phyloP scores from a whole-genome alignment of 2,113 vertebrate species.

The Dryoscopus gambensis region DNA sequence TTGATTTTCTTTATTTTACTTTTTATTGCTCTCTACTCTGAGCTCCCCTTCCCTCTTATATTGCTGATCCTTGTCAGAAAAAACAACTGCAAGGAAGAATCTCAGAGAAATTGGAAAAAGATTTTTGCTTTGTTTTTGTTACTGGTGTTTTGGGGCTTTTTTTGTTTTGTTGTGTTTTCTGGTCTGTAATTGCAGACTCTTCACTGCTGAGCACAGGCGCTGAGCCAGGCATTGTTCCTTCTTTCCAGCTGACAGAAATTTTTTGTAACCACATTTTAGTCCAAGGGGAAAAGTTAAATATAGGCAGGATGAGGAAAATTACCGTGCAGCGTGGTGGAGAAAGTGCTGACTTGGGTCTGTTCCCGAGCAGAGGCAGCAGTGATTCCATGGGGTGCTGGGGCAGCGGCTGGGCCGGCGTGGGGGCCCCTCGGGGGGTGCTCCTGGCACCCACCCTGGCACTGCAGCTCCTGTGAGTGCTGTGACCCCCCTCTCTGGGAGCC shows the following conservation, averaged over 20 bases:
- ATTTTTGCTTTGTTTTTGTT: slow-evolving; percentile 2
- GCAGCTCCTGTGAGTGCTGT: too few relatives aligned
- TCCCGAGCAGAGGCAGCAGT: neutral
- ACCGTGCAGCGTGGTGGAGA: neutral
- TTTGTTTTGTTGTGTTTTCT: neutral
- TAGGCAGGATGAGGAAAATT: slow-evolving; percentile 1
- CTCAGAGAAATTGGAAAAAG: neutral
- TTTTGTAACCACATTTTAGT: neutral
- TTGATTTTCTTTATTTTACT: neutral
- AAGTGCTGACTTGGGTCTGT: neutral
- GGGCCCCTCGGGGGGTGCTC: neutral
- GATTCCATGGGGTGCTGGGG: neutral
- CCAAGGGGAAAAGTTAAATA: slow-evolving; percentile 40
- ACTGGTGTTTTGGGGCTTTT: neutral
- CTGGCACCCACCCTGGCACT: neutral
- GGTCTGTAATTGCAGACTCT: slow-evolving; percentile 37
- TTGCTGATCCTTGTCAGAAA: neutral
- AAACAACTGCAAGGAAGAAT: neutral
- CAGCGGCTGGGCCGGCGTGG: accelerated
- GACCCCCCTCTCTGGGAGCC: neutral
- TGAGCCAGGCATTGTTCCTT: neutral
- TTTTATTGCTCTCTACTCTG: neutral
- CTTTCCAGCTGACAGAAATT: slow-evolving; percentile 24
- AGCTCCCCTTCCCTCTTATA: neutral
- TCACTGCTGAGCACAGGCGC: neutral